A percentile compares a stretch with the other conserved stretches of the same genome.
phyloP scores from a whole-genome alignment of 1,140 invertebrate genomes.

The Galleria mellonella region DNA sequence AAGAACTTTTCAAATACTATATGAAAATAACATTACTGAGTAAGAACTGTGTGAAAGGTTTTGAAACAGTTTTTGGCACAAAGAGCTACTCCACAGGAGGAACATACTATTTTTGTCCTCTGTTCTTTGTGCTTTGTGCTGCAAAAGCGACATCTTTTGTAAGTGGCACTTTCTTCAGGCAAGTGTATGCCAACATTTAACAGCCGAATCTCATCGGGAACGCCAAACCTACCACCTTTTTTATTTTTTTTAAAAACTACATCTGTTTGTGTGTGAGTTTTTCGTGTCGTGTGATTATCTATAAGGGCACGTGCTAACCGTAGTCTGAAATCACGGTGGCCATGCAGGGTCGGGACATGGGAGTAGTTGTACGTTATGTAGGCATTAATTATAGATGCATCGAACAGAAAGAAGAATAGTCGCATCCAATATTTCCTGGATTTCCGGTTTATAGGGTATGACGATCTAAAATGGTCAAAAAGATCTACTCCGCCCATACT shows the following conservation, averaged over 20 bases:
- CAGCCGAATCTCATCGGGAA: constrained; percentile 14
- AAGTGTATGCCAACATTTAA: not conserved
- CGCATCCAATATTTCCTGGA: constrained; percentile 15
- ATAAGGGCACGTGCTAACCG: constrained; percentile 7
- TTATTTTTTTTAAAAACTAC: constrained; percentile 5
- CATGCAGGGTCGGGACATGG: constrained; percentile 19
- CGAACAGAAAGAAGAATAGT: constrained; percentile 15
- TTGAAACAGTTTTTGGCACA: not conserved
- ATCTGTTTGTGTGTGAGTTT: not conserved
- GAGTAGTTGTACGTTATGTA: constrained; percentile 30
- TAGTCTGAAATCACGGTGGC: constrained; percentile 25
- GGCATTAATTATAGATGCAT: constrained; percentile 24
- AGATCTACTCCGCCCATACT: constrained; percentile 33
- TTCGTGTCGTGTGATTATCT: no score
- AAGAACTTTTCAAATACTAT: no score
- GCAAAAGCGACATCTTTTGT: constrained; percentile 10
- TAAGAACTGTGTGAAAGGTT: not conserved
- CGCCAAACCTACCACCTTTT: constrained; percentile 7
- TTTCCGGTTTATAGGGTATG: constrained; percentile 14
- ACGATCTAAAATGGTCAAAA: constrained; percentile 20
- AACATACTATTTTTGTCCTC: constrained; percentile 6
- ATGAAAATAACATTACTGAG: no score
- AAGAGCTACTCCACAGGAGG: constrained; percentile 1
- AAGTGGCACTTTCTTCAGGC: constrained; percentile 1
- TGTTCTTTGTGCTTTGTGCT: constrained; percentile 6